A percentile compares a stretch with the other conserved stretches of the same genome.
phyloP scores from a whole-genome alignment of 2,888 invertebrate species.

The Philereme vetulata region DNA sequence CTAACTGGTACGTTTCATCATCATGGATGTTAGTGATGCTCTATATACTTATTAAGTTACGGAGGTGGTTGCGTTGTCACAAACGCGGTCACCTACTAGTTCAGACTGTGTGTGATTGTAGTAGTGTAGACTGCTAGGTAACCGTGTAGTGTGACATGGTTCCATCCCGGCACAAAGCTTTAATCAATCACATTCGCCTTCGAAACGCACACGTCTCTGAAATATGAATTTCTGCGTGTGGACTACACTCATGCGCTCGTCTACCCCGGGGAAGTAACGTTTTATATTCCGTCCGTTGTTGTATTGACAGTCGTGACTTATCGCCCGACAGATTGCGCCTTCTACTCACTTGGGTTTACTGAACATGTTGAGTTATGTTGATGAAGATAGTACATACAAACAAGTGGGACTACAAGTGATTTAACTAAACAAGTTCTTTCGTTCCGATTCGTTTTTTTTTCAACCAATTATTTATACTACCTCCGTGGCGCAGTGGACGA shows the following conservation, averaged over 20 bases:
- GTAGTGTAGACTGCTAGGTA: slow-evolving; percentile 6
- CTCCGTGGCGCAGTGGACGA: too few relatives aligned
- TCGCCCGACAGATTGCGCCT: slow-evolving; percentile 63
- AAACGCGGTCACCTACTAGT: not conserved
- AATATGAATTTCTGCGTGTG: slow-evolving; percentile 51
- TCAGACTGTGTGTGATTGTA: too few relatives aligned
- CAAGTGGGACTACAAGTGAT: not conserved
- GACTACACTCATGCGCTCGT: slow-evolving; percentile 42
- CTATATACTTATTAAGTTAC: not conserved
- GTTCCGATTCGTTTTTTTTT: too few relatives aligned
- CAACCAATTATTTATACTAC: too few relatives aligned
- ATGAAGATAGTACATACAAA: slow-evolving; percentile 14
- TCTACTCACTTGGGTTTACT: slow-evolving; percentile 30
- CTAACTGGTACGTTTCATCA: too few relatives aligned
- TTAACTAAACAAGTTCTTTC: too few relatives aligned
- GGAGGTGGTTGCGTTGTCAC: not conserved
- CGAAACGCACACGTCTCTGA: slow-evolving; percentile 66
- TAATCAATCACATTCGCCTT: slow-evolving; percentile 69
- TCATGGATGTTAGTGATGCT: not conserved
- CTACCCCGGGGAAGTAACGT: slow-evolving; percentile 63
- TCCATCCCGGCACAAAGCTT: slow-evolving; percentile 56
- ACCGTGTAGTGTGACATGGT: slow-evolving; percentile 36
- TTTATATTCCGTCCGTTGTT: slow-evolving; percentile 73
- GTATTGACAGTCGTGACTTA: slow-evolving; percentile 75
- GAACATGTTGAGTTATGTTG: slow-evolving; percentile 36